Evolutionary conservation across 2,888 invertebrate species (phyloP).

Genomic region (Coenonympha glycerion): DNA sequence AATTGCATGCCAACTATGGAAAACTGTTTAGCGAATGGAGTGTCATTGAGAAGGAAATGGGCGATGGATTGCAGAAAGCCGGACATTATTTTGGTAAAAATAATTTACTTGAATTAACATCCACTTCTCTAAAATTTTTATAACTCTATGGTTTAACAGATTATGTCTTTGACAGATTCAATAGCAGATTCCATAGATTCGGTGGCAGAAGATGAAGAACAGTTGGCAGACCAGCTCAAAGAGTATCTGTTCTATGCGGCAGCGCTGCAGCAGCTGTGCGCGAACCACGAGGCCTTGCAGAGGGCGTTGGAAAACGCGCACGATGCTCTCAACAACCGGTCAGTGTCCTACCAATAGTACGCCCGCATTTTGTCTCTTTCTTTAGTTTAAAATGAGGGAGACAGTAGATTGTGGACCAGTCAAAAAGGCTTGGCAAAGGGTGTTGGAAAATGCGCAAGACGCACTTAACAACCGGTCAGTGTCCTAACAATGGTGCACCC

Average conservation of each 20-base stretch:
- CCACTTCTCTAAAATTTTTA: too few relatives aligned
- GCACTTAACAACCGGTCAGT: too few relatives aligned
- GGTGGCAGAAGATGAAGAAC: slow-evolving; percentile 86
- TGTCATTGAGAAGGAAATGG: slow-evolving; percentile 87
- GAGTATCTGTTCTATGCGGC: slow-evolving; percentile 87
- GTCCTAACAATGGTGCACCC: too few relatives aligned
- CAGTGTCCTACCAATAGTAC: not conserved
- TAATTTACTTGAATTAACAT: too few relatives aligned
- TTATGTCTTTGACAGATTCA: slow-evolving; percentile 72
- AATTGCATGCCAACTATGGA: slow-evolving; percentile 87
- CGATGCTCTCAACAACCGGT: slow-evolving; percentile 76
- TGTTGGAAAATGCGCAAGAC: too few relatives aligned
- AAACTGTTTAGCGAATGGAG: slow-evolving; percentile 91
- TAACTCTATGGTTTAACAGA: too few relatives aligned
- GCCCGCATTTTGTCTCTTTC: too few relatives aligned
- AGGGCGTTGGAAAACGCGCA: slow-evolving; percentile 82
- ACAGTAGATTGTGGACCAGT: too few relatives aligned
- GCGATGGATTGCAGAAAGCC: slow-evolving; percentile 83
- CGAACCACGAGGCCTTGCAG: slow-evolving; percentile 83
- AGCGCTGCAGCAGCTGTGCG: slow-evolving; percentile 83
- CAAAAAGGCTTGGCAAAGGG: too few relatives aligned
- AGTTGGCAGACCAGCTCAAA: slow-evolving; percentile 87
- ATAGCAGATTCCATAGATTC: slow-evolving; percentile 83
- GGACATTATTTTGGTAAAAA: slow-evolving; percentile 78
- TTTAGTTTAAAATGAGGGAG: too few relatives aligned